Percentiles rank a stretch among this genome's conserved stretches.
Evolutionary conservation across 1,140 invertebrate genomes (phyloP).

Genomic region (Heliconius hewitsoni): DNA sequence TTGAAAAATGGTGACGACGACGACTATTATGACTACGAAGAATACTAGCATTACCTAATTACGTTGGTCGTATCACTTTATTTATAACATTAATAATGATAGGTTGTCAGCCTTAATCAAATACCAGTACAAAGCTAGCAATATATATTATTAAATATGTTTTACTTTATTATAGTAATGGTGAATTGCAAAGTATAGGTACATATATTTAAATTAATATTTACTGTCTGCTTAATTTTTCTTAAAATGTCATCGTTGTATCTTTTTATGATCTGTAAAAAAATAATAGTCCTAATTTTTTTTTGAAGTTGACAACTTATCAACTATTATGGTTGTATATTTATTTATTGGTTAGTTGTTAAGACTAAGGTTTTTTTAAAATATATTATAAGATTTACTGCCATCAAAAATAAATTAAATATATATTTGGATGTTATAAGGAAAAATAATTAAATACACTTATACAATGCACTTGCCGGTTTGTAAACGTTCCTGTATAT

Average conservation of each 20-base stretch:
- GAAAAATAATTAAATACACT: no score
- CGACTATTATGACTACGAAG: constrained; percentile 71
- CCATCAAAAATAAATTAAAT: not conserved
- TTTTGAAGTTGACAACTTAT: not conserved
- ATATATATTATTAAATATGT: not conserved
- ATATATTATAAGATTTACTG: not conserved
- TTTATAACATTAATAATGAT: not conserved
- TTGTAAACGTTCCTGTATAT: not conserved
- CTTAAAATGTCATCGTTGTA: no score
- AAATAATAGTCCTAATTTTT: no score
- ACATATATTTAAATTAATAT: not conserved
- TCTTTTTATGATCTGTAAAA: no score
- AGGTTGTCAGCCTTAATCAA: not conserved
- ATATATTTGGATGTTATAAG: no score
- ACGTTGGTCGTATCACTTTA: not conserved
- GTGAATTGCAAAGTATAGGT: not conserved
- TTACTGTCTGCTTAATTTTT: not conserved
- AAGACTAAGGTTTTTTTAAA: not conserved
- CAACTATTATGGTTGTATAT: not conserved
- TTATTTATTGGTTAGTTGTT: not conserved
- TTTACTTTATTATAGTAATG: not conserved
- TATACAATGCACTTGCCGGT: no score
- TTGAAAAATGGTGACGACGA: constrained; percentile 66
- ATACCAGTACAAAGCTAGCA: not conserved
- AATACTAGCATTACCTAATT: constrained; percentile 52